Conservation (phyloP, 1,140 invertebrate species). For the Pectinophora gossypiella region DNA sequence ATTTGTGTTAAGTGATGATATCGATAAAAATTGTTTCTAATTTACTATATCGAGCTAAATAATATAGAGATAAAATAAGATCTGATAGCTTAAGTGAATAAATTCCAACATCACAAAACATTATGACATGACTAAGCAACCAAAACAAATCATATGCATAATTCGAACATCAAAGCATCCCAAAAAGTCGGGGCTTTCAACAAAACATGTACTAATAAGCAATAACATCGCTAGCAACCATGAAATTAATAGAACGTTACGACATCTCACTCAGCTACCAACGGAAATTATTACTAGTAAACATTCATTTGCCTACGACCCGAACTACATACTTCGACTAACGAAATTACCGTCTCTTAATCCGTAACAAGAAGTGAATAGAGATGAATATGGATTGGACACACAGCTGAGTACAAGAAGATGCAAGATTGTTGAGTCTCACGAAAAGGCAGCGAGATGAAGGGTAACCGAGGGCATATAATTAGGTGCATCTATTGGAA, state of each 20-base stretch:
- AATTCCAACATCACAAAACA: too few species aligned
- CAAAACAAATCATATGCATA: not conserved
- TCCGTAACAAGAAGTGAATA: not conserved
- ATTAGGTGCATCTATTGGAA: conserved; percentile 22
- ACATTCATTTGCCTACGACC: conserved; percentile 33
- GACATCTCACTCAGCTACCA: conserved; percentile 42
- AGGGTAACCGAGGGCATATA: conserved; percentile 4
- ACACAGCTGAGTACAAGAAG: not conserved
- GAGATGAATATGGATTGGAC: not conserved
- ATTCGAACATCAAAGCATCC: not conserved
- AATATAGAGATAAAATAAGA: too few species aligned
- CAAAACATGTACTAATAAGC: not conserved
- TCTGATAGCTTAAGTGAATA: too few species aligned
- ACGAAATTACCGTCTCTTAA: not conserved
- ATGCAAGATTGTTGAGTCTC: not conserved
- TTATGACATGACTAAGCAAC: not conserved
- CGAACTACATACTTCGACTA: conserved; percentile 3
- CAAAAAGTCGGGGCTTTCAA: not conserved
- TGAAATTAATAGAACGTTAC: conserved; percentile 59
- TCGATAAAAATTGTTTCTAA: too few species aligned
- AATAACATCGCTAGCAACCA: conserved; percentile 28
- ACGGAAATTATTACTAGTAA: conserved; percentile 50
- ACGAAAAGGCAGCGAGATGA: not conserved
- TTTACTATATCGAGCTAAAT: too few species aligned
- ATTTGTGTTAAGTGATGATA: too few species aligned